Base-by-base conservation (phyloP, 2,888 invertebrate genomes). In the Clistopyga incitator region DNA sequence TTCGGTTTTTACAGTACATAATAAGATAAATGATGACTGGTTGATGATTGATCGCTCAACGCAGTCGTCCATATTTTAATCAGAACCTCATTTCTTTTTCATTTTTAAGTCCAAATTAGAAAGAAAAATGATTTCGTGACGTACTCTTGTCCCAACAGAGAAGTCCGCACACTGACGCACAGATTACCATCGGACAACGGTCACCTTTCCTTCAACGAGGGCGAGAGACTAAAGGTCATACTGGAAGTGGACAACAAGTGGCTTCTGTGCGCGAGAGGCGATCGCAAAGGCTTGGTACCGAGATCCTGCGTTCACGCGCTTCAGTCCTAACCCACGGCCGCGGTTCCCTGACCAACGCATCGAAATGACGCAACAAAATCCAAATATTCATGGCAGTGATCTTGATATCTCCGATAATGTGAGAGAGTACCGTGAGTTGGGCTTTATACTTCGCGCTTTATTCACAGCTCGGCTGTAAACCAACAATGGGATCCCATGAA, bases 231-330 rank as follows among this genome's bases (percentile, higher is more conserved):
- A 65, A 95, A 95, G 84, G 95, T 97, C 47, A 95, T 97, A 68
- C 94, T 97, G 38, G 96, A 97, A 89, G 97, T 97, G 64, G 97
- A 97, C 92, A 95, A 95, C 89, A 96, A 96, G 88, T 96, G 97
- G 95, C 92, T 97, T 86, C 93, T 97, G 79, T 97, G 97, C 92
- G 96, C 96, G 89, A 94, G 96, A 87, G 96, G 97, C 8, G 96
- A 96, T 52, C 96, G 96, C 89, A 97, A 97, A 90, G 97, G 97
- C 81, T 94, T 97, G 54, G 97, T 97, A 56, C 97, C 97, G 2
- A 94, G 95, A 81, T 95, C 95, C 82, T 96, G 96, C 47, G 96
- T 97, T 23, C 90, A 90, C 81, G 82, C 89, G 29, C 81, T 93
- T 84, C 92, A 90, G 84, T 92, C 93, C 88, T 93, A 93, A 90